Evolutionary conservation across 2,113 vertebrate species (phyloP).

Genomic region (Sminthopsis crassicaudata): DNA sequence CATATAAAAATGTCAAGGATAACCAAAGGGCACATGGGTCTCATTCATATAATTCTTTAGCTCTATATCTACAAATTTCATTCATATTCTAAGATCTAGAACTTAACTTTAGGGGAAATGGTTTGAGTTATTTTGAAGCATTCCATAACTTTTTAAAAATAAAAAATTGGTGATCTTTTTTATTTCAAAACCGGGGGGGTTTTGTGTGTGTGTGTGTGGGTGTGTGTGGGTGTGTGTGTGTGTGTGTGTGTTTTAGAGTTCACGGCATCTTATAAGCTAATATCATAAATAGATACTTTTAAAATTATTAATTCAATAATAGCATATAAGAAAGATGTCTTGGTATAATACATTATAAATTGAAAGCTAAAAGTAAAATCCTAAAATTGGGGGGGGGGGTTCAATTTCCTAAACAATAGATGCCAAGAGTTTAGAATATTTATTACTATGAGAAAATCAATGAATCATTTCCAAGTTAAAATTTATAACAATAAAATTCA

Average conservation of each 20-base stretch:
- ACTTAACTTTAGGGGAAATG: background rate
- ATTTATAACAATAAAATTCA: constrained; percentile 25
- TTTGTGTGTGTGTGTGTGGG: too few relatives aligned
- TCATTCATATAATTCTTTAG: background rate
- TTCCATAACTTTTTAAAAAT: background rate
- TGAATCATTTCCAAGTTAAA: constrained; percentile 46
- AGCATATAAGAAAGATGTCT: constrained; percentile 22
- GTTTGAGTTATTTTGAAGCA: background rate
- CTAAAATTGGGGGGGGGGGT: background rate
- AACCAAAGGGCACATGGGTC: background rate
- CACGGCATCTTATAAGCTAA: background rate
- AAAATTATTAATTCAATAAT: constrained; percentile 32
- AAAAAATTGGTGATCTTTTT: background rate
- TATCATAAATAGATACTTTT: constrained; percentile 29
- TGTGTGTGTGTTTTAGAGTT: background rate
- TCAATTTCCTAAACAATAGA: constrained; percentile 51
- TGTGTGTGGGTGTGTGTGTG: background rate
- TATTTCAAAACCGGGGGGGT: background rate
- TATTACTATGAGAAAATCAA: constrained; percentile 37
- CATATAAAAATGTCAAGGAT: background rate
- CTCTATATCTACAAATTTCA: background rate
- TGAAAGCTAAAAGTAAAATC: constrained; percentile 42
- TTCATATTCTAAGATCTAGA: background rate
- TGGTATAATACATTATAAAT: background rate
- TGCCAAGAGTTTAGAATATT: background rate